phyloP scores from a whole-genome alignment of 2,888 invertebrate genomes.

The Macropis europaea region DNA sequence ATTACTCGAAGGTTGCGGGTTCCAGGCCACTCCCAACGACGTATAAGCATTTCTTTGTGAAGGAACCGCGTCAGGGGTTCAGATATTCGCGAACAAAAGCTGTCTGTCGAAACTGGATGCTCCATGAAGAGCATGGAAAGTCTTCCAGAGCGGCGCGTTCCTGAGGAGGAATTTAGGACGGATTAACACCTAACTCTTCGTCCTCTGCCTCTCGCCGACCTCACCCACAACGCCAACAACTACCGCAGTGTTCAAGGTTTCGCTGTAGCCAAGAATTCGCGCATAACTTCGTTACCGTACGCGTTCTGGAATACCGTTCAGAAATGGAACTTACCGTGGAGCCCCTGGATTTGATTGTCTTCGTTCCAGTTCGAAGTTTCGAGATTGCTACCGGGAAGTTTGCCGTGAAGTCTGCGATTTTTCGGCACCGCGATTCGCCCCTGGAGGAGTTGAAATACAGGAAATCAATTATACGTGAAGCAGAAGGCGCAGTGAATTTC shows the following conservation, averaged over 20 bases:
- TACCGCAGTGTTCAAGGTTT: background rate
- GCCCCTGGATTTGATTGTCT: background rate
- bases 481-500: too few relatives aligned
- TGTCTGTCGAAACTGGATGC: slow-evolving; percentile 13
- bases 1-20: too few relatives aligned
- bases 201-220: too few relatives aligned
- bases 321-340: background rate
- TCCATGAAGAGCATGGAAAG: background rate
- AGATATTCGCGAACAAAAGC: background rate
- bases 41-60: too few relatives aligned
- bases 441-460: too few relatives aligned
- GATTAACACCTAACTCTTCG: slow-evolving; percentile 2
- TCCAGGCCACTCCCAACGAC: background rate
- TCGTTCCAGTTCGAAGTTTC: background rate
- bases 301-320: background rate
- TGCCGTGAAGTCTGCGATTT: too few relatives aligned
- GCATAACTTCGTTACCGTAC: slow-evolving; percentile 11
- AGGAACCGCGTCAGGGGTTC: slow-evolving; percentile 3
- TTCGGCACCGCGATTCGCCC: too few relatives aligned
- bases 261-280: too few relatives aligned
- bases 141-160: background rate
- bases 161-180: background rate
- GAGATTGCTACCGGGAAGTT: background rate
- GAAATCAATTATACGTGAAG: too few relatives aligned
- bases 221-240: background rate